Evolutionary conservation across 1,140 invertebrate species (phyloP).

Genomic region (Achatina immaculata): DNA sequence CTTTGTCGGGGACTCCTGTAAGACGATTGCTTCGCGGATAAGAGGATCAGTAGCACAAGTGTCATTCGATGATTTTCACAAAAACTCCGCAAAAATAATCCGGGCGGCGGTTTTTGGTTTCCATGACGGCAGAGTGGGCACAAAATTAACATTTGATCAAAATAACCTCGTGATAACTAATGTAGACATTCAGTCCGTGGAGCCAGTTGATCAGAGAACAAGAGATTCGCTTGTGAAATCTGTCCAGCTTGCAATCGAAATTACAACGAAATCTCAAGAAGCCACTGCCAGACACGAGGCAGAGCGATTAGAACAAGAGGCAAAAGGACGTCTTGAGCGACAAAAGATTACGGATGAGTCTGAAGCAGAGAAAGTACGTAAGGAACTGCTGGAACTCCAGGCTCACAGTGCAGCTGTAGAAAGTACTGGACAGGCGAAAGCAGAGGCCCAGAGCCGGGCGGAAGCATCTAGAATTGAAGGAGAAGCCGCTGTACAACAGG

Average conservation of each 20-base stretch:
- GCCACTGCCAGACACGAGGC: conserved; percentile 72
- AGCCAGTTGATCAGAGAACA: conserved; percentile 73
- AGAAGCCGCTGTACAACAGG: conserved; percentile 71
- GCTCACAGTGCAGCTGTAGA: conserved; percentile 54
- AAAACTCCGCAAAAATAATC: conserved; percentile 72
- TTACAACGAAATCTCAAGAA: conserved; percentile 71
- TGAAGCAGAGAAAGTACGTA: conserved; percentile 68
- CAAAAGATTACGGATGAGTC: conserved; percentile 71
- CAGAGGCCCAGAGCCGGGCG: conserved; percentile 70
- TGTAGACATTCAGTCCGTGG: conserved; percentile 72
- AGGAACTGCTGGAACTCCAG: conserved; percentile 69
- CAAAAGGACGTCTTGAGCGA: conserved; percentile 69
- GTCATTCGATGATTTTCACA: conserved; percentile 72
- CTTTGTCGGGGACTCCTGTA: conserved; percentile 73
- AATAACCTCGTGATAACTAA: conserved; percentile 71
- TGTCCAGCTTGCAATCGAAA: conserved; percentile 72
- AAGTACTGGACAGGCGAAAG: conserved; percentile 70
- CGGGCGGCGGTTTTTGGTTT: conserved; percentile 70
- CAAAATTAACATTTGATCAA: conserved; percentile 66
- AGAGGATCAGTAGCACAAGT: conserved; percentile 70
- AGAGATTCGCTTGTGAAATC: conserved; percentile 72
- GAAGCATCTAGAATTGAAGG: conserved; percentile 71
- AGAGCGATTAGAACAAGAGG: conserved; percentile 72
- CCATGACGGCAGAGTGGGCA: conserved; percentile 64
- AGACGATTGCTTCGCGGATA: conserved; percentile 71